phyloP scores from a whole-genome alignment of 2,113 vertebrate genomes.

The Pyrgilauda ruficollis region DNA sequence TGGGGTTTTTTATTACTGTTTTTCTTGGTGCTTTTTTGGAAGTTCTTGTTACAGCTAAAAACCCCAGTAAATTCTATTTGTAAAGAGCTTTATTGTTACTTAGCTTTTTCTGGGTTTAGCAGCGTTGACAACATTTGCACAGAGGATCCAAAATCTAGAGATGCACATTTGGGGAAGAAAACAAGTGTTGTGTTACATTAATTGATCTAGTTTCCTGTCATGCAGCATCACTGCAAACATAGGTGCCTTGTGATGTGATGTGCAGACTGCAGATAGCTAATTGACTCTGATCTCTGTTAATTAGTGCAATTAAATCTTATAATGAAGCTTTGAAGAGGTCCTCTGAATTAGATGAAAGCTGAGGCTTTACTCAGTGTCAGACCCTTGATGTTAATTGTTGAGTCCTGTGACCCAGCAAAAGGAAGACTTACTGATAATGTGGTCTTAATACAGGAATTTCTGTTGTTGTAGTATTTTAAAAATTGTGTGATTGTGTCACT shows the following conservation, averaged over 20 bases:
- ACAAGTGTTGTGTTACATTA: background rate
- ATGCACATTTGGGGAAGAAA: background rate
- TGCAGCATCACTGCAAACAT: conserved; percentile 76
- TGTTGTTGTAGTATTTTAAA: background rate
- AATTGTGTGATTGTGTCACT: background rate
- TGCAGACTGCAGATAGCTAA: conserved; percentile 79
- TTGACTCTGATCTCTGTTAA: conserved; percentile 83
- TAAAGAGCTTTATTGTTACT: background rate
- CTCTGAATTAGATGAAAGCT: conserved; percentile 84
- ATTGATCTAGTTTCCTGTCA: conserved; percentile 73
- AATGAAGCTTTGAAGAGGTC: conserved; percentile 85
- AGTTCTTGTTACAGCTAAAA: background rate
- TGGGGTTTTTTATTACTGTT: background rate
- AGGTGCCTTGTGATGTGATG: conserved; percentile 79
- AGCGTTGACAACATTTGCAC: background rate
- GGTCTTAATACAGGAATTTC: background rate
- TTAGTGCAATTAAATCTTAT: conserved; percentile 81
- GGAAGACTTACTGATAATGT: conserved; percentile 55
- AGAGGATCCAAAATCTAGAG: background rate
- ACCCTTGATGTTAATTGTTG: conserved; percentile 78
- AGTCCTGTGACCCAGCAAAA: conserved; percentile 80
- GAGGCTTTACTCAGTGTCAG: conserved; percentile 79
- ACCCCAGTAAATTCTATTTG: background rate
- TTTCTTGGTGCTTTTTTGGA: background rate
- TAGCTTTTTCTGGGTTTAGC: background rate